Conservation (phyloP, 92 coral and sea anemone genomes). For the Hydrozoanthus gracilis region DNA sequence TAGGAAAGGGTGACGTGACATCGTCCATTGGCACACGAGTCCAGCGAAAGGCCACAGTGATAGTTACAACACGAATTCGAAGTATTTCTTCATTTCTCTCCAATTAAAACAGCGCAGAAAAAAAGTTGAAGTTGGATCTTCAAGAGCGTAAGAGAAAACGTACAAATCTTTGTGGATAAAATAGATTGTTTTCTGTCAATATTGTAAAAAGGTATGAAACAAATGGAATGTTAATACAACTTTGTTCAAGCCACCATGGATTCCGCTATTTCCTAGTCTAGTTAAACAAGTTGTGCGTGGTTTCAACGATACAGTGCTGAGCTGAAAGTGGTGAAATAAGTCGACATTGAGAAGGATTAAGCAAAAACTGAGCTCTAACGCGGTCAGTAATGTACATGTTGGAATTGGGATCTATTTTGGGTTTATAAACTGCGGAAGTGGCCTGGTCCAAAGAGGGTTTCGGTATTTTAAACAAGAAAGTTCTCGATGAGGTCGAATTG, state of each 20-base stretch:
- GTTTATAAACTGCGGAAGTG: conserved; percentile 36
- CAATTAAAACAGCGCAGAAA: not conserved
- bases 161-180: not conserved
- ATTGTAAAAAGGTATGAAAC: not conserved
- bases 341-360: conserved; percentile 29
- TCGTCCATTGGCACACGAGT: not conserved
- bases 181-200: conserved; percentile 9
- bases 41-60: not conserved
- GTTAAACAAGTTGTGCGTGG: conserved; percentile 25
- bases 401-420: conserved; percentile 11
- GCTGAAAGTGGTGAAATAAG: conserved; percentile 37
- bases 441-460: not conserved
- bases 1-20: conserved; percentile 45
- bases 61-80: conserved; percentile 10
- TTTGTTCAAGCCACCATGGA: conserved; percentile 12
- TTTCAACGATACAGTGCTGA: conserved; percentile 16
- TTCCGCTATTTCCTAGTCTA: conserved; percentile 41
- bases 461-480: conserved; percentile 39
- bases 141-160: not conserved
- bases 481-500: conserved; percentile 32
- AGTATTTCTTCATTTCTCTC: conserved; percentile 2
- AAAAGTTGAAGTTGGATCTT: not conserved
- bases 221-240: conserved; percentile 4
- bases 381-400: conserved; percentile 29
- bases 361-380: not conserved